A percentile compares a stretch with the other conserved stretches of the same genome.
Evolutionary conservation across 2,797 vertebrate genomes (phyloP).

Genomic region (Antrozous pallidus): DNA sequence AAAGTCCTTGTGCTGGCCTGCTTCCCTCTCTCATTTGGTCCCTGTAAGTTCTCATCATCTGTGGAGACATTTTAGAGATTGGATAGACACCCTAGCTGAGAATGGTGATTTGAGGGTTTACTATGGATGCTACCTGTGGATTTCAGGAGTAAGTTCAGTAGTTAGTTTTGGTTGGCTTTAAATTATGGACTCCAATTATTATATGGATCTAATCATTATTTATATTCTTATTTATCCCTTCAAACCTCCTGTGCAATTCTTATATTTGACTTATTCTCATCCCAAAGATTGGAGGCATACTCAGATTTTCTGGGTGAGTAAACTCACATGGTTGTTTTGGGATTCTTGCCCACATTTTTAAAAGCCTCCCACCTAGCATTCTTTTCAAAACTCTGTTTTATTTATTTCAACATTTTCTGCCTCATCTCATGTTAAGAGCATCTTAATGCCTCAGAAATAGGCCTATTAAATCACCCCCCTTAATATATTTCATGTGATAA

Average conservation of each 20-base stretch:
- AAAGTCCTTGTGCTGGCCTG: neutral
- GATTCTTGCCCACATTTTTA: conserved; percentile 64
- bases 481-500: conserved; percentile 61
- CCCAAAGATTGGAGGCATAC: conserved; percentile 9
- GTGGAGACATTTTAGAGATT: neutral
- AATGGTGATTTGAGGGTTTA: neutral
- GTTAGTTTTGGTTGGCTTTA: neutral
- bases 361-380: conserved; percentile 34
- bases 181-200: neutral
- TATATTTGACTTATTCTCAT: conserved; percentile 59
- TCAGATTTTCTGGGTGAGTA: conserved; percentile 60
- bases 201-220: neutral
- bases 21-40: neutral
- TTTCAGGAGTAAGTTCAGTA: neutral
- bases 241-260: neutral
- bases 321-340: conserved; percentile 27
- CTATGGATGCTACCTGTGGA: neutral
- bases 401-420: conserved; percentile 71
- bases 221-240: conserved; percentile 19
- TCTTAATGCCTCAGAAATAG: conserved; percentile 69
- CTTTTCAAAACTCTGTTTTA: conserved; percentile 50
- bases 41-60: fast-evolving
- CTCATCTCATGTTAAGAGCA: conserved; percentile 64
- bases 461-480: conserved; percentile 67
- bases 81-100: fast-evolving